Percentiles rank a stretch among this genome's conserved stretches.
Evolutionary conservation across 2,888 invertebrate genomes (phyloP).

Genomic region (Yponomeuta malinellus): DNA sequence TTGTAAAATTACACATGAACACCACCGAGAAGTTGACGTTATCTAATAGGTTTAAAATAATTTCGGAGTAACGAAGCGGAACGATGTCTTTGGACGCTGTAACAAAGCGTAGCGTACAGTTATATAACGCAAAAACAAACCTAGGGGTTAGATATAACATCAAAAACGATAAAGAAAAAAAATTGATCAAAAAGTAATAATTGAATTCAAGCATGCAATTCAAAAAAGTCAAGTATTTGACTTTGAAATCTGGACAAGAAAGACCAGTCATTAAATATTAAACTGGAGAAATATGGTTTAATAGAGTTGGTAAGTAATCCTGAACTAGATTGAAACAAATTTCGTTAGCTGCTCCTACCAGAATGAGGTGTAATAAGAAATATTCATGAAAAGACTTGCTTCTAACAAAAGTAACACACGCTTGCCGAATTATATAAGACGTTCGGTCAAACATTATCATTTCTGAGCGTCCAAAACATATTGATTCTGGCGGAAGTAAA

Average conservation of each 20-base stretch:
- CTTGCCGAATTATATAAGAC: background rate
- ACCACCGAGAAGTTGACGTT: slow-evolving; percentile 1
- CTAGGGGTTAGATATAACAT: background rate
- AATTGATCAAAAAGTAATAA: background rate
- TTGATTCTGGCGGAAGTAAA: background rate
- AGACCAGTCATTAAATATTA: background rate
- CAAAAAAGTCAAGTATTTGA: too few species aligned
- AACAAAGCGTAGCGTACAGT: slow-evolving; percentile 4
- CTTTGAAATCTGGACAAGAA: too few species aligned
- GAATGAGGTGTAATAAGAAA: background rate
- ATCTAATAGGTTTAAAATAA: slow-evolving; percentile 15
- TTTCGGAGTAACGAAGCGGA: slow-evolving; percentile 17
- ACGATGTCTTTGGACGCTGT: slow-evolving; percentile 12
- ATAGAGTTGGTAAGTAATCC: background rate
- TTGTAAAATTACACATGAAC: slow-evolving; percentile 3
- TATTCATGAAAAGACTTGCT: background rate
- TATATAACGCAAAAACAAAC: background rate
- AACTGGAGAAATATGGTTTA: background rate
- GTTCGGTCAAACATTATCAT: background rate
- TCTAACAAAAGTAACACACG: background rate
- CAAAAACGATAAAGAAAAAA: background rate
- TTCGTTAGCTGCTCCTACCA: background rate
- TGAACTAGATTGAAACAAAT: background rate
- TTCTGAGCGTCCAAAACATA: background rate
- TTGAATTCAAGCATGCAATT: too few species aligned